Conservation (phyloP, 1,140 invertebrate genomes). For the Bradysia coprophila region DNA sequence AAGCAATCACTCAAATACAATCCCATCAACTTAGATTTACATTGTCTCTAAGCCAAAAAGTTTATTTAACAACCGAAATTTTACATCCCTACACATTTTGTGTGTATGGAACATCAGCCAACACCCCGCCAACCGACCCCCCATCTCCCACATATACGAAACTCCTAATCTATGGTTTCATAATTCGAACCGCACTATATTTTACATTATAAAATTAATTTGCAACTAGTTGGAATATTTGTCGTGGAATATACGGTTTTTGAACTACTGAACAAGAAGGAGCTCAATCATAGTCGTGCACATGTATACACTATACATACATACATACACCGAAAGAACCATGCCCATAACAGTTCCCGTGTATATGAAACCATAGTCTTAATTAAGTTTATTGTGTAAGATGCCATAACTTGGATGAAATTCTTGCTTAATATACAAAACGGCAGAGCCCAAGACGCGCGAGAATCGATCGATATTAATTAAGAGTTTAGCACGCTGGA, state of each 20-base stretch:
- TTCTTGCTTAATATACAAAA: not conserved
- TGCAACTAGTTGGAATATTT: not conserved
- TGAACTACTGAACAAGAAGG: not conserved
- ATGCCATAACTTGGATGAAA: not conserved
- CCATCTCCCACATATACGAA: too few species aligned
- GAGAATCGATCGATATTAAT: constrained; percentile 1
- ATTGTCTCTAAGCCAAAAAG: too few species aligned
- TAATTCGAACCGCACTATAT: not conserved
- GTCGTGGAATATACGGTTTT: not conserved
- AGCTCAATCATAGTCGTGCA: too few species aligned
- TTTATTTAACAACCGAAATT: too few species aligned
- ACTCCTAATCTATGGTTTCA: not conserved
- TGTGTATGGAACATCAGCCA: too few species aligned
- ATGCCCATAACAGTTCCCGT: too few species aligned
- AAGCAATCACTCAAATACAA: too few species aligned
- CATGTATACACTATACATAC: too few species aligned
- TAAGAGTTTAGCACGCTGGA: not conserved
- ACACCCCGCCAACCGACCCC: too few species aligned
- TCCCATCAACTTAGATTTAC: too few species aligned
- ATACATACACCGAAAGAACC: too few species aligned
- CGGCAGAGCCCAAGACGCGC: not conserved
- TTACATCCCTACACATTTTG: too few species aligned
- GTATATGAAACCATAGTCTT: not conserved
- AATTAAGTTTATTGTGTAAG: not conserved
- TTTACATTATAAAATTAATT: not conserved